Conservation (phyloP, 2,113 vertebrate genomes). For the Corapipo altera region DNA sequence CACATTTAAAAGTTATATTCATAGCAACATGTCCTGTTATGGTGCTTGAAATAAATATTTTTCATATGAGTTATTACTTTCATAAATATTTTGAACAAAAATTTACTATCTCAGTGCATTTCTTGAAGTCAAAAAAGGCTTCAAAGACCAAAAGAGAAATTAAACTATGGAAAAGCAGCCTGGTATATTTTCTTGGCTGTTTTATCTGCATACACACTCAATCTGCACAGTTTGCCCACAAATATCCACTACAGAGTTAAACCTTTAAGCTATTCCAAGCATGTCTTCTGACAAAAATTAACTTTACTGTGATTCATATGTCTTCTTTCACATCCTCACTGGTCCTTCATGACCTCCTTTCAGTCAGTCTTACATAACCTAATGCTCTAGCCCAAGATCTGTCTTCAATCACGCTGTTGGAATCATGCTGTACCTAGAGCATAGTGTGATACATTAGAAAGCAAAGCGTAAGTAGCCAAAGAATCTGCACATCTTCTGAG, state of each 20-base stretch:
- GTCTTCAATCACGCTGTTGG: background rate
- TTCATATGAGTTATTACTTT: background rate
- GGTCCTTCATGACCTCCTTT: background rate
- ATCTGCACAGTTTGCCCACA: background rate
- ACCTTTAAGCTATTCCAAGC: background rate
- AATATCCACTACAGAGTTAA: background rate
- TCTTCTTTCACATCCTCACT: background rate
- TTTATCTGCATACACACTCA: background rate
- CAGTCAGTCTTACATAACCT: background rate
- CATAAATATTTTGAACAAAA: background rate
- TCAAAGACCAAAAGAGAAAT: background rate
- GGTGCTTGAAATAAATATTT: background rate
- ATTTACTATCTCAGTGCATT: background rate
- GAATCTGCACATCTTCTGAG: background rate
- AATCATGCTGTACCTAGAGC: background rate
- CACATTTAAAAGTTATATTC: background rate
- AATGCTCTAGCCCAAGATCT: background rate
- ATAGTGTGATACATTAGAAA: background rate
- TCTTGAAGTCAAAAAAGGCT: background rate
- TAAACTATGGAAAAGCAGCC: background rate
- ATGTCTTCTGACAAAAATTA: background rate
- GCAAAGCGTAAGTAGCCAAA: background rate
- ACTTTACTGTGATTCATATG: background rate
- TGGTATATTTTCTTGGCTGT: background rate
- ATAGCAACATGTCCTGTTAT: rapidly evolving